These are phyloP conservation scores for Calliphora vomitoria DNA, from an alignment of 2,888 invertebrate species.

Conservation along the genomic window DNA sequence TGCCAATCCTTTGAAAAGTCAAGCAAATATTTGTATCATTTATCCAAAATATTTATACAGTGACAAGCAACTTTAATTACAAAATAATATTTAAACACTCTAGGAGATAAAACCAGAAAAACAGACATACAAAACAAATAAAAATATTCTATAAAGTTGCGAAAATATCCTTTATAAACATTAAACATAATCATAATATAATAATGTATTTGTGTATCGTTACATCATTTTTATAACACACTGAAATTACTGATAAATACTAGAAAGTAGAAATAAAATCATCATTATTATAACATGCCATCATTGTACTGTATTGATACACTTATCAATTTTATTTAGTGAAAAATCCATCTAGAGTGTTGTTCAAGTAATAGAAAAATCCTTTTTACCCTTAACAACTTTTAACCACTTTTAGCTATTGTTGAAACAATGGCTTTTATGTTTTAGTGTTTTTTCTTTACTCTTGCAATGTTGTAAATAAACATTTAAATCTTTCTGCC, in stretches of 20 bases:
- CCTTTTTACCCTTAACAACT: constrained; percentile 56
- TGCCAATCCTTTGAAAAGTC: constrained; percentile 23
- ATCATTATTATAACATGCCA: constrained; percentile 39
- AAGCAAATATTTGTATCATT: constrained; percentile 51
- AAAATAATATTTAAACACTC: constrained; percentile 72
- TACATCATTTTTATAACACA: constrained; percentile 66
- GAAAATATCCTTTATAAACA: constrained; percentile 54
- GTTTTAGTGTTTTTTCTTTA: constrained; percentile 42
- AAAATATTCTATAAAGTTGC: constrained; percentile 36
- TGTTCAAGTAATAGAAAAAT: constrained; percentile 50
- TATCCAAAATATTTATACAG: constrained; percentile 39
- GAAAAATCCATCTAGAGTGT: constrained; percentile 36
- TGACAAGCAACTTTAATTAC: constrained; percentile 58
- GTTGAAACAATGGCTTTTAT: constrained; percentile 63
- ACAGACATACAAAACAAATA: constrained; percentile 42
- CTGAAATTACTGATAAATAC: constrained; percentile 60
- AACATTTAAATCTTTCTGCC: constrained; percentile 71
- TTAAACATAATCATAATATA: constrained; percentile 54
- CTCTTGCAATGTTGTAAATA: constrained; percentile 62
- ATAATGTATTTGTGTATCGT: constrained; percentile 38
- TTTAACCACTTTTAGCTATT: constrained; percentile 57
- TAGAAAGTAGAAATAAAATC: constrained; percentile 71
- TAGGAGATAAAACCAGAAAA: constrained; percentile 2
- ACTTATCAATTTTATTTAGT: constrained; percentile 74
- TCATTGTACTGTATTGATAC: constrained; percentile 62